These are phyloP conservation scores for Synanthedon vespiformis DNA, from an alignment of 2,888 invertebrate species.

Conservation along the genomic window DNA sequence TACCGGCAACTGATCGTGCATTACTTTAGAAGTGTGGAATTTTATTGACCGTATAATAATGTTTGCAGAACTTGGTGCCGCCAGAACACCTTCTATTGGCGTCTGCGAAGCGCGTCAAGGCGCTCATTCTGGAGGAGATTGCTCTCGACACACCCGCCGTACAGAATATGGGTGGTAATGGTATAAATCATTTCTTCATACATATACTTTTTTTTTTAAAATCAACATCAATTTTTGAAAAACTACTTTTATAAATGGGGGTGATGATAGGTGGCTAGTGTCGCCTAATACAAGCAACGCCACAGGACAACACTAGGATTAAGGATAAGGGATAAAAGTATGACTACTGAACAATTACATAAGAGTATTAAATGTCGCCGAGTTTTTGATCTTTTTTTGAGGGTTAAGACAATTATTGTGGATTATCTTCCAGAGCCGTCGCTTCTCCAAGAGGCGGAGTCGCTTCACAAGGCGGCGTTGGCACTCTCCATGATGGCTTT, in stretches of 20 bases:
- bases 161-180: constrained; percentile 46
- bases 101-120: constrained; percentile 91
- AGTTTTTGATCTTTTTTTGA: neutral
- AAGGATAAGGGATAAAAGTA: no score
- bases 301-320: no score
- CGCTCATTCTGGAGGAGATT: constrained; percentile 92
- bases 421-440: constrained; percentile 53
- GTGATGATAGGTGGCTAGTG: no score
- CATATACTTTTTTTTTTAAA: neutral
- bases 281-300: no score
- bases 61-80: constrained; percentile 76
- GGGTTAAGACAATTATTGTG: constrained; percentile 1
- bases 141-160: constrained; percentile 82
- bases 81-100: constrained; percentile 87
- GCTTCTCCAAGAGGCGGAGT: constrained; percentile 83
- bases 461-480: constrained; percentile 86
- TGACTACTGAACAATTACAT: neutral
- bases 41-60: neutral
- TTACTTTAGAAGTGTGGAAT: no score
- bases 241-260: no score
- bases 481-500: constrained; percentile 83
- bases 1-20: no score
- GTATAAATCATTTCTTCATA: neutral
- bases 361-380: neutral
- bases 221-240: no score